Conservation (phyloP, 2,797 vertebrate species). For the Rhynchonycteris naso region DNA sequence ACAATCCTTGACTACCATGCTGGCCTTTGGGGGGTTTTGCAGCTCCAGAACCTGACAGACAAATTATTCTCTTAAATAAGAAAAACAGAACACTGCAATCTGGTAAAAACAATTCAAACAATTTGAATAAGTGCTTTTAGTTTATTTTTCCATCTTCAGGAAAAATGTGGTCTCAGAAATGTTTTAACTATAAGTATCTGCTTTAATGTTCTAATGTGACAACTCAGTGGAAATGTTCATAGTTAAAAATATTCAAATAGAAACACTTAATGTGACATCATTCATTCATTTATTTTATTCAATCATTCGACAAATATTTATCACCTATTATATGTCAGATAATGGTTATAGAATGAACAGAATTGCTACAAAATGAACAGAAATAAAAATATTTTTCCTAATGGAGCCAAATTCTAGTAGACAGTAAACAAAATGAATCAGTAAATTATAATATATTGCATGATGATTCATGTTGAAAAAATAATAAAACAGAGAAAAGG, state of each 20-base stretch:
- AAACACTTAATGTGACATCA: not conserved
- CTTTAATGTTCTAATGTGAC: not conserved
- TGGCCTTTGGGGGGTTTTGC: constrained; percentile 96
- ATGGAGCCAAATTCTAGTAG: not conserved
- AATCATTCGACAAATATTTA: not conserved
- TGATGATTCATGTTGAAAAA: not conserved
- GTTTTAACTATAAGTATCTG: not conserved
- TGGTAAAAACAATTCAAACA: not conserved
- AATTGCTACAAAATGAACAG: not conserved
- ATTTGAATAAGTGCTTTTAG: not conserved
- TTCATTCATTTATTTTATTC: not conserved
- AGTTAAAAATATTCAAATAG: constrained; percentile 3
- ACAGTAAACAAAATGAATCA: not conserved
- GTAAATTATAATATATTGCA: not conserved
- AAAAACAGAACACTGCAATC: not conserved
- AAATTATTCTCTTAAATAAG: constrained; percentile 47
- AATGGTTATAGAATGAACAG: not conserved
- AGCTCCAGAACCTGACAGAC: constrained; percentile 94
- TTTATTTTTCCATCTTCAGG: not conserved
- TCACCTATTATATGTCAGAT: not conserved
- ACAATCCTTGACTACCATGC: constrained; percentile 96
- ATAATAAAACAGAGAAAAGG: not conserved
- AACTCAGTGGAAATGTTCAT: not conserved
- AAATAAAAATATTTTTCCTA: not conserved
- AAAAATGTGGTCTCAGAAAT: not conserved